Evolutionary conservation across 2,113 vertebrate genomes (phyloP), one percentile per base, ranked within the genome.

Genomic region (Hiodon tergisus): DNA sequence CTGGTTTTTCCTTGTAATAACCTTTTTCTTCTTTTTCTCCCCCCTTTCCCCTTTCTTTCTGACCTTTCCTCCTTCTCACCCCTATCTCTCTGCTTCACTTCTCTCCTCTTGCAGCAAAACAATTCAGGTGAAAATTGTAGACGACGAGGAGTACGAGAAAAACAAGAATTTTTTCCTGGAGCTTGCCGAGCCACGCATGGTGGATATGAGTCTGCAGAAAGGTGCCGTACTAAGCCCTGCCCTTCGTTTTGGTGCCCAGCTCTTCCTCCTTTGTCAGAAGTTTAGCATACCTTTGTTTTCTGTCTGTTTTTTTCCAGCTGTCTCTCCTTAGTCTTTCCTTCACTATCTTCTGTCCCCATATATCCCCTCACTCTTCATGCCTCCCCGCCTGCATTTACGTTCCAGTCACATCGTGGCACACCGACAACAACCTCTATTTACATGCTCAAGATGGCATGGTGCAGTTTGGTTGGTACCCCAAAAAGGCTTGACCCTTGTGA

Each of bases 101-200:
- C 79, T 48, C 69, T 92, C 82, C 89, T 89, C 87, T 88, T 88
- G 91, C 95, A 99, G 97, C 94, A 99, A 99, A 94, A 91, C 93
- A 86, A 73, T 99, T 93, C 97, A 95, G 89, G 95, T 98, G 93
- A 98, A 98, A 89, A 92, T 99, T 90, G 93, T 98, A 93, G 97
- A 99, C 90, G 97, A 98, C 89, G 97, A 99, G 91, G 97, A 99
- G 88, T 99, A 99, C 89, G 96, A 98, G 93, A 99, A 97, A 93
- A 96, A 98, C 94, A 98, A 98, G 93, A 98, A 95, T 95, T 99
- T 99, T 94, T 99, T 96, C 94, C 93, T 99, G 96, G 94, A 92
- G 92, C 95, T 98, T 92, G 96, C 95, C 86, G 96, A 98, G 90
- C 97, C 97, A 8, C 91, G 90, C 78, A 91, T 91, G 91, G 90